Evolutionary conservation across 2,113 vertebrate genomes (phyloP), one percentile per base, ranked within the genome.

Genomic region (Corythaixoides concolor): DNA sequence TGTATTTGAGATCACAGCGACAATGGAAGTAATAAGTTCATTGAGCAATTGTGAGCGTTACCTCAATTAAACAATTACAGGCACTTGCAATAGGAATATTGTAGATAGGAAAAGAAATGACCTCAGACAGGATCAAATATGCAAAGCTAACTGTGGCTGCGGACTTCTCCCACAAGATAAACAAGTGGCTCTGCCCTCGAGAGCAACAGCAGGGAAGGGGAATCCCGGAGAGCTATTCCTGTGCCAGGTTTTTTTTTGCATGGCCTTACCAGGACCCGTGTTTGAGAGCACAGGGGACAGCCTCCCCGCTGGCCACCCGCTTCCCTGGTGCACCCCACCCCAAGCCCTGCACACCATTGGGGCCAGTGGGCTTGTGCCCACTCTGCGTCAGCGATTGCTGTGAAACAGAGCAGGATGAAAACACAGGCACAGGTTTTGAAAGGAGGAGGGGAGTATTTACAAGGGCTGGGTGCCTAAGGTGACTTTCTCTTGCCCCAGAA

Each of bases 51-150:
- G 56, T 49, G 73, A 77, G 70, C 3, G 5, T 87, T 89, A 75
- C 93, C 82, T 89, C 73, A 94, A 24, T 89, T 74, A 89, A 95
- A 82, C 56, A 35, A 79, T 79, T 82, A 84, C 11, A 72, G 83
- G 32, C 0, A 0, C 75, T 79, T 53, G 62, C 60, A 69, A 30
- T 32, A 83, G 85, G 74, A 95, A 77, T 90, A 86, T 30, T 78
- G 56, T 66, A 77, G 89, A 87, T 93, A 97, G 91, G 88, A 91
- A 72, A 63, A 92, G 89, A 86, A 94, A 78, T 96, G 3, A 97
- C 96, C 91, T 97, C 96, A 97, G 80, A 94, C 92, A 88, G 86
- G 91, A 95, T 97, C 94, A 93, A 97, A 97, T 90, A 97, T 5
- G n/a, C 89, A 95, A 89, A 94, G 66, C 88, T 93, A 89, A 90